Percentiles rank a stretch among this genome's conserved stretches.
Evolutionary conservation across 37 sponge, comb jelly and placozoan genomes (phyloP).

Genomic region (Theonella swinhoei): DNA sequence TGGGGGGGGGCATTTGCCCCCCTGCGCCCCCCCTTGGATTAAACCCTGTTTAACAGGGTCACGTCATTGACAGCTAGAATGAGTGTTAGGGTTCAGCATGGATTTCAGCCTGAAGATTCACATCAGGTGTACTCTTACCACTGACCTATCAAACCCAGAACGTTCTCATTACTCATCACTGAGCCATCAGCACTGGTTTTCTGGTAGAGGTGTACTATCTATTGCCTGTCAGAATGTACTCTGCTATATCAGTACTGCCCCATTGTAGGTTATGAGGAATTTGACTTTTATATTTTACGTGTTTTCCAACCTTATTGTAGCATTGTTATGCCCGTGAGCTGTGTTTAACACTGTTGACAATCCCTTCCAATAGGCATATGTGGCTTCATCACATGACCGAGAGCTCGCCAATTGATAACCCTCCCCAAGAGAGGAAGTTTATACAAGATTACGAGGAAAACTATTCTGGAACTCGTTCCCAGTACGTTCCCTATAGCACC

Average conservation of each 20-base stretch:
- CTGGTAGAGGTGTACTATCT: no score
- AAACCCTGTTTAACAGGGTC: no score
- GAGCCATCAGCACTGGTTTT: no score
- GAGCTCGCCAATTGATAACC: conserved; percentile 72
- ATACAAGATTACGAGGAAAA: conserved; percentile 75
- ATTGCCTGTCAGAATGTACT: no score
- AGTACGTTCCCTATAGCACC: conserved; percentile 95
- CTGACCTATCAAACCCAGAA: no score
- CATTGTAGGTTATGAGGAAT: background rate
- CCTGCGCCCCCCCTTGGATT: no score
- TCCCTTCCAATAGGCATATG: conserved; percentile 66
- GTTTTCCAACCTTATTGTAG: background rate
- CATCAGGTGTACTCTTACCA: no score
- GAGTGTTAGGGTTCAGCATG: no score
- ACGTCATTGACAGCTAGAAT: no score
- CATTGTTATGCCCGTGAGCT: background rate
- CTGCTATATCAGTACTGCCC: background rate
- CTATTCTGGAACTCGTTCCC: conserved; percentile 55
- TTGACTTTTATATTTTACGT: background rate
- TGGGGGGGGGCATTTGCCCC: no score
- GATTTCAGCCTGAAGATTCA: no score
- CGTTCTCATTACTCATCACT: no score
- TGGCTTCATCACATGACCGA: conserved; percentile 96
- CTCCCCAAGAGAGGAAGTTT: conserved; percentile 81
- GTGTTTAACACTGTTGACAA: background rate